Base-by-base conservation (phyloP, 2,113 vertebrate species). In the Cathartes aura region DNA sequence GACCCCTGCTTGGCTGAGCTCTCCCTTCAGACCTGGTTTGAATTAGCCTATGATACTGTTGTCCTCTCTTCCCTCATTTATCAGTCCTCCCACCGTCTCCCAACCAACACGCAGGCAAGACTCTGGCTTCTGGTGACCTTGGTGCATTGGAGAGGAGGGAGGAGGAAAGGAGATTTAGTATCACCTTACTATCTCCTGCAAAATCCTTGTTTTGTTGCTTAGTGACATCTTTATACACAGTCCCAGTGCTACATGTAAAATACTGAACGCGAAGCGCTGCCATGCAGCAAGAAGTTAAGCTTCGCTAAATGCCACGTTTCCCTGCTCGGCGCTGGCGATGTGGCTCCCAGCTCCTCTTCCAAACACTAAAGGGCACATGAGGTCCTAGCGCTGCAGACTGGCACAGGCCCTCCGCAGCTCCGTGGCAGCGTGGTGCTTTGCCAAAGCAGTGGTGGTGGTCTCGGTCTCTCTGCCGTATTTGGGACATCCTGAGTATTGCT, bases 151-250 rank as follows among this genome's bases (percentile, higher is more conserved):
- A 82, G 48, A 84, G 14, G 27, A 76, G 9, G 47, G 38, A 62
- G 20, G 26, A 92, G 52, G 66, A 71, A 66, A 83, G 52, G 50
- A 87, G 26, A 19, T 72, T 89, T 48, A 56, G 40, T 55, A 52
- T 73, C 89, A 91, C 70, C 78, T 87, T 64, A 12, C 36, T 48
- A 13, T 42, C 81, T 84, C 81, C 76, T 87, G 68, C 43, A 89
- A 84, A 96, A 91, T 58, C 58, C 1, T 4, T 55, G 72, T 71
- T 95, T 89, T 94, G 83, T 95, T 96, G 95, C 92, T 96, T 96
- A 75, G 84, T 89, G 95, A 95, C 22, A 45, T 80, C 60, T 89
- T 59, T 59, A 6, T 29, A 29, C 15, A 1, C 5, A 5, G 10
- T 60, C 48, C 86, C 72, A 36, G 58, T 9, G 47, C 86, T 86